Evolutionary conservation across 2,797 vertebrate genomes (phyloP).

Genomic region (Podargus strigoides): DNA sequence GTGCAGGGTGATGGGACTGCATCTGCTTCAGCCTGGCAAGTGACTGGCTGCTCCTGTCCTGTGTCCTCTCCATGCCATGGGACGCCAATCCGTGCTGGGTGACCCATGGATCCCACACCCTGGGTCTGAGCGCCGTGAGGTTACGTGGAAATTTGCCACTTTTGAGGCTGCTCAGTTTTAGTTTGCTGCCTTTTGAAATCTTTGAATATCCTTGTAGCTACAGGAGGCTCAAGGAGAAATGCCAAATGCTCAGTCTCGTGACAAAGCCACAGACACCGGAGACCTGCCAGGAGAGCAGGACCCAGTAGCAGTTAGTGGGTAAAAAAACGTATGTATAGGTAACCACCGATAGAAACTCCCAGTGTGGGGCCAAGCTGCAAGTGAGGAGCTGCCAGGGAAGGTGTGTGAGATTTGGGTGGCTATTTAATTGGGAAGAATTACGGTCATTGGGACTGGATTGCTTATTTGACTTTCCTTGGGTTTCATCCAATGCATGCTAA

Average conservation of each 20-base stretch:
- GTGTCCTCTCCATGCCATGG: background rate
- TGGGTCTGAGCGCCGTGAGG: background rate
- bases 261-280: background rate
- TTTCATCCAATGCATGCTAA: background rate
- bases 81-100: background rate
- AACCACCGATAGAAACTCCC: background rate
- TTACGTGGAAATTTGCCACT: accelerated
- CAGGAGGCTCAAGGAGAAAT: background rate
- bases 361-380: background rate
- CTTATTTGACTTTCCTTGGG: background rate
- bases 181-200: background rate
- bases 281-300: background rate
- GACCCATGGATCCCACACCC: background rate
- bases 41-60: background rate
- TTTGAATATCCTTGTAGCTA: background rate
- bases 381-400: background rate
- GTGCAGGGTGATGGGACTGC: background rate
- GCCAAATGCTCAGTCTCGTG: background rate
- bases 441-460: background rate
- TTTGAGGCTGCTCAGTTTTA: background rate
- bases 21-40: background rate
- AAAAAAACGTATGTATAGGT: background rate
- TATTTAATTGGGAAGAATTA: background rate
- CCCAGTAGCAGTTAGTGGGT: background rate
- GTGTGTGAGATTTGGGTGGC: background rate